These are phyloP conservation scores for Furcula furcula DNA, from an alignment of 2,888 invertebrate species.

Conservation along the genomic window DNA sequence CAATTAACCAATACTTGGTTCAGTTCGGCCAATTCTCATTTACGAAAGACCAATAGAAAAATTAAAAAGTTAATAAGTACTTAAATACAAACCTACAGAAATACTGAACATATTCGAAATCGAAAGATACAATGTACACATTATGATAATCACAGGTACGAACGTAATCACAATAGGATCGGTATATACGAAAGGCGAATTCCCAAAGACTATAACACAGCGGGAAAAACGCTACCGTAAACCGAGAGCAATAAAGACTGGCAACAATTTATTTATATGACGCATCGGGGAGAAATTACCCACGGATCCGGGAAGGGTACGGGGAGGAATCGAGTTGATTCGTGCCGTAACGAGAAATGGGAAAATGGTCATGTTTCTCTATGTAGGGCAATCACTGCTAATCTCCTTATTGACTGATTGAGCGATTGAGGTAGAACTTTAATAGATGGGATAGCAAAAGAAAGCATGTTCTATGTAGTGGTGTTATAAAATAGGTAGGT, in stretches of 20 bases:
- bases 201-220: constrained; percentile 67
- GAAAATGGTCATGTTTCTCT: constrained; percentile 56
- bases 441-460: constrained; percentile 1
- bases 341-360: constrained; percentile 56
- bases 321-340: constrained; percentile 76
- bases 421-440: constrained; percentile 11
- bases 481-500: background rate
- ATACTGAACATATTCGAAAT: constrained; percentile 35
- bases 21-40: no score
- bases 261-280: constrained; percentile 82
- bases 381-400: constrained; percentile 50
- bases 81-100: constrained; percentile 1
- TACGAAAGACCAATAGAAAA: no score
- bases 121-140: constrained; percentile 47
- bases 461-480: background rate
- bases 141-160: constrained; percentile 68
- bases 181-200: constrained; percentile 59
- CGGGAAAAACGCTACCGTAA: constrained; percentile 70
- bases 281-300: constrained; percentile 77
- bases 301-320: constrained; percentile 60
- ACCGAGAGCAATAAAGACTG: constrained; percentile 75
- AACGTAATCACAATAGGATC: constrained; percentile 66
- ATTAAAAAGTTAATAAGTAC: no score
- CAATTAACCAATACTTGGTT: no score
- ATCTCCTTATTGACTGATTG: constrained; percentile 44